Base-by-base conservation (phyloP, 2,888 invertebrate species). In the Megalurothrips usitatus region DNA sequence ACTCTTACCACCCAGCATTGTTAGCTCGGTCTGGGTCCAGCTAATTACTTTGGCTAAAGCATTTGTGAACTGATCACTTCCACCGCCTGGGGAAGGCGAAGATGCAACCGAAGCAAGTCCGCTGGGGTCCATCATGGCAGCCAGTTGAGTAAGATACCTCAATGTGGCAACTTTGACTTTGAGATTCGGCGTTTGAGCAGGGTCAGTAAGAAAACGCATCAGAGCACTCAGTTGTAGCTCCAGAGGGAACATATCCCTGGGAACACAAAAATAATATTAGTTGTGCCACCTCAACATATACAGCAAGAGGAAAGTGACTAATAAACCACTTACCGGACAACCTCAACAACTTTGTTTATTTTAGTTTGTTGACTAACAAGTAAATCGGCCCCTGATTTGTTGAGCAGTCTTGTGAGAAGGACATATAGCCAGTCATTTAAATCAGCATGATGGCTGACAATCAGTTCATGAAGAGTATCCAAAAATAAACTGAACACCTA, bases 401-500 rank as follows among this genome's bases (percentile, higher is more conserved):
- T 94, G 81, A 99, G 92, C 23, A 93, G 91, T 86, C 96, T 91
- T 82, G 95, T 95, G 86, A 98, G 90, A 80, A 99, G 90, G 84
- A 97, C 93, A 86, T 97, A 97, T 2, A 99, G 90, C 97, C 98
- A 98, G 86, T 96, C 96, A 85, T 94, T 92, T 80, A 99, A 90
- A 86, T 98, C 96, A 83, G 92, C 91, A 86, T 94, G 93, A 88
- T 99, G 96, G 68, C 94, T 92, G 83, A 92, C 89, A 81, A 99
- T 92, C 85, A 98, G 90, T 86, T 97, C 97, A 85, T 95, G 94
- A 75, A 99, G 91, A 0, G 97, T 95, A 86, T 99, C 99, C 86
- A 98, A 89, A 87, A 98, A 96, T 82, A 98, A 89, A 79, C 95
- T 94, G 88, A 98, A 95, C 84, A 97, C 97, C 90, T 88, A 82